A percentile compares a stretch with the other conserved stretches of the same genome.
These are phyloP conservation scores for Connochaetes taurinus DNA, from an alignment of 2,113 vertebrate genomes.

Conservation along the genomic window DNA sequence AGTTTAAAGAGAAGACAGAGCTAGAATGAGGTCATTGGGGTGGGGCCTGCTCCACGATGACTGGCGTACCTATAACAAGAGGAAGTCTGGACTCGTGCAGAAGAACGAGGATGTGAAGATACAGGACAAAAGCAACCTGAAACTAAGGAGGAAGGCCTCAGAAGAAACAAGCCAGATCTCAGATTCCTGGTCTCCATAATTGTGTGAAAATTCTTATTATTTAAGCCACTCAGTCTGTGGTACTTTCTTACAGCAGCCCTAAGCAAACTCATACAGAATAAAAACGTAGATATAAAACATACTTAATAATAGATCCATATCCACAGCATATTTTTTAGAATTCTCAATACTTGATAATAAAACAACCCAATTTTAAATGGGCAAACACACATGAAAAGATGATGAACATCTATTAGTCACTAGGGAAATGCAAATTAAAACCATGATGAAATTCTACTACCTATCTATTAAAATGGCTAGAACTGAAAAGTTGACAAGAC, in stretches of 20 bases:
- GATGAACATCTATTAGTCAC: background rate
- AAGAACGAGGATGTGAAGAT: too few relatives aligned
- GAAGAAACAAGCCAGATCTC: background rate
- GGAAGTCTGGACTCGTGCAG: background rate
- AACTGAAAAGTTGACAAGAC: background rate
- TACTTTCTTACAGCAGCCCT: background rate
- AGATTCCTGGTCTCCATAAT: background rate
- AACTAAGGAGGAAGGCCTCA: background rate
- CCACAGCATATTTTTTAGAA: background rate
- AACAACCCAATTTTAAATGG: background rate
- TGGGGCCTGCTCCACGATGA: background rate
- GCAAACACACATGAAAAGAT: background rate
- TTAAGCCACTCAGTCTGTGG: background rate
- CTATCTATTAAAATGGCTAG: background rate
- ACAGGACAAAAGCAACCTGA: background rate
- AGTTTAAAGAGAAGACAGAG: background rate
- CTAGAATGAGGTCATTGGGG: background rate
- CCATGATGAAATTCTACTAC: background rate
- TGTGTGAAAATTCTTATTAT: background rate
- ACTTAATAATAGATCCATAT: background rate
- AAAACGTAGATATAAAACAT: background rate
- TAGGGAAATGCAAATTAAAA: background rate
- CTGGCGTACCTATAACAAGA: background rate
- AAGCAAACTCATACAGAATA: background rate
- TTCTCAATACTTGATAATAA: background rate